phyloP scores from a whole-genome alignment of 2,797 vertebrate genomes.

The Pangasius krempfi region DNA sequence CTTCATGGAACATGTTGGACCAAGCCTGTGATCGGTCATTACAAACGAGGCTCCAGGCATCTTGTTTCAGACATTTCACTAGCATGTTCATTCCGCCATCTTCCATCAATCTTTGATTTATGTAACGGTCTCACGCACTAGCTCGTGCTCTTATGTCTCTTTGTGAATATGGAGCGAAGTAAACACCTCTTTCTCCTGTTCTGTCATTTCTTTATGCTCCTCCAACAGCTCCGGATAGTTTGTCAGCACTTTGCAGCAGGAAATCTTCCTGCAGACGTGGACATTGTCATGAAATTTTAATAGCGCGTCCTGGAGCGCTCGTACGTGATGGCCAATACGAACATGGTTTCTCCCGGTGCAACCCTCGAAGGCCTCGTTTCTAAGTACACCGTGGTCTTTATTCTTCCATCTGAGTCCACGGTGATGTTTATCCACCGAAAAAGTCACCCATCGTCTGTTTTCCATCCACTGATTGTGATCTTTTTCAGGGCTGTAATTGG shows the following conservation, averaged over 20 bases:
- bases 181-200: background rate
- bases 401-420: background rate
- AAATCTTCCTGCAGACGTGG: background rate
- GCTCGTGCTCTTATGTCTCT: background rate
- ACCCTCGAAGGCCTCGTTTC: background rate
- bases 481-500: conserved; percentile 17
- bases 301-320: too few relatives aligned
- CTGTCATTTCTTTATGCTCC: background rate
- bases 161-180: background rate
- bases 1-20: background rate
- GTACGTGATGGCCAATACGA: background rate
- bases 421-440: conserved; percentile 3
- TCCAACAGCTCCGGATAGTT: background rate
- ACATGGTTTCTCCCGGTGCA: background rate
- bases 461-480: background rate
- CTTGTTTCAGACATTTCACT: background rate
- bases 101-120: background rate
- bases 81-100: background rate
- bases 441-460: background rate
- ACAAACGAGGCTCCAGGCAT: background rate
- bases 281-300: background rate
- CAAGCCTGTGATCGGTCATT: background rate
- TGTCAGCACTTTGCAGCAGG: background rate
- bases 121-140: background rate
- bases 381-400: background rate